Percentiles rank a stretch among this genome's conserved stretches.
phyloP scores from a whole-genome alignment of 2,888 invertebrate genomes.

The Pelosia muscerda region DNA sequence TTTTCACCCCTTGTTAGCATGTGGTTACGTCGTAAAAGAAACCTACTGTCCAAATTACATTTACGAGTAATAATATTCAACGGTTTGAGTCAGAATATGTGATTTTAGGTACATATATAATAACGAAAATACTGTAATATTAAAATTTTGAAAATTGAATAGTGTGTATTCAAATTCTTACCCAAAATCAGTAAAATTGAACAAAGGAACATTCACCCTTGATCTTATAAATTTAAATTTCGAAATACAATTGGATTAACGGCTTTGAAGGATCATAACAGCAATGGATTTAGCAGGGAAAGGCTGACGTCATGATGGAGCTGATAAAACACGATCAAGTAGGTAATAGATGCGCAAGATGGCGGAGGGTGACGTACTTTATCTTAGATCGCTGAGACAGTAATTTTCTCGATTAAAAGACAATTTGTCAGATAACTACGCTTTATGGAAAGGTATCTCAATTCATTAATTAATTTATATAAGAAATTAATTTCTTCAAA shows the following conservation, averaged over 20 bases:
- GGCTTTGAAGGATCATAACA: conserved; percentile 26
- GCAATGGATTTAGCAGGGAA: conserved; percentile 39
- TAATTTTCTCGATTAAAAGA: conserved; percentile 1
- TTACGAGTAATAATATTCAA: conserved; percentile 1
- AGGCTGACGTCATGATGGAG: conserved; percentile 33
- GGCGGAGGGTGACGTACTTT: conserved; percentile 23
- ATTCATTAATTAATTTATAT: no score
- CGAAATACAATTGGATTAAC: conserved; percentile 38
- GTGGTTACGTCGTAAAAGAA: conserved; percentile 3
- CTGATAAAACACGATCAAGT: conserved; percentile 38
- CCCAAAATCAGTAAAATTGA: not conserved
- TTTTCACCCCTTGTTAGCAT: conserved; percentile 4
- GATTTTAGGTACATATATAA: no score
- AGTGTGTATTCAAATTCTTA: not conserved
- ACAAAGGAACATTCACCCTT: not conserved
- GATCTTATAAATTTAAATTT: conserved; percentile 32
- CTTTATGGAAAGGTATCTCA: not conserved
- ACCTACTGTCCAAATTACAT: conserved; percentile 1
- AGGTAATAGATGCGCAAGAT: conserved; percentile 26
- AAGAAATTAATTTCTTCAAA: no score
- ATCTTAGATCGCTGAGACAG: conserved; percentile 13
- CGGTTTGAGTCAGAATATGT: not conserved
- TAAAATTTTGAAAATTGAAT: not conserved
- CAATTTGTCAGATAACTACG: not conserved
- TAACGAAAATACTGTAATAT: not conserved